These are phyloP conservation scores for Tanytarsus gracilentus DNA, from an alignment of 2,888 invertebrate species.

Conservation along the genomic window DNA sequence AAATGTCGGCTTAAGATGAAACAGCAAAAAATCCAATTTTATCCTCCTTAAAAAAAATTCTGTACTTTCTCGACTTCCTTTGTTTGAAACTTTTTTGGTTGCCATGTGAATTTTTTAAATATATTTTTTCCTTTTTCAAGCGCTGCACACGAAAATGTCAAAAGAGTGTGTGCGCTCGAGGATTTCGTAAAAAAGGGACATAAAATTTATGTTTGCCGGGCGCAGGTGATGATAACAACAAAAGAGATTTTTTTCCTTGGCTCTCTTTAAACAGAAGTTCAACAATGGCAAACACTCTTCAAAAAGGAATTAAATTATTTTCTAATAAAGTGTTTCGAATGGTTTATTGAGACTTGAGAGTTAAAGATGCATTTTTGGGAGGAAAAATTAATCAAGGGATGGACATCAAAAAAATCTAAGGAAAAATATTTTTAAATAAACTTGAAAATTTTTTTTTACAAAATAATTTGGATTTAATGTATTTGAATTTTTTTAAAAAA, in stretches of 20 bases:
- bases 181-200: constrained; percentile 6
- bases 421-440: no score
- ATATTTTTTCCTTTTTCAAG: not conserved
- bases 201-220: constrained; percentile 17
- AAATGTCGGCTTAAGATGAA: constrained; percentile 21
- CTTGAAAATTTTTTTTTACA: not conserved
- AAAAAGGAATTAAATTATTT: constrained; percentile 22
- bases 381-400: no score
- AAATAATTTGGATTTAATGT: not conserved
- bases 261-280: not conserved
- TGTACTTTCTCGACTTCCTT: constrained; percentile 12
- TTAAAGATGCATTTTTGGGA: not conserved
- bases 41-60: constrained; percentile 1
- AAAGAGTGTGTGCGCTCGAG: constrained; percentile 1
- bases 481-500: not conserved
- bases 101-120: constrained; percentile 17
- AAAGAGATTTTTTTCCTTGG: constrained; percentile 12
- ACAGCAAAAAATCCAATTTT: constrained; percentile 7
- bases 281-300: constrained; percentile 14
- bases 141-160: constrained; percentile 4
- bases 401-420: no score
- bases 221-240: constrained; percentile 28
- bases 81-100: constrained; percentile 15
- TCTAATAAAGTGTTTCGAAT: constrained; percentile 25
- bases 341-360: constrained; percentile 4